phyloP scores from a whole-genome alignment of 2,888 invertebrate genomes.

The Coecobrya sp. region DNA sequence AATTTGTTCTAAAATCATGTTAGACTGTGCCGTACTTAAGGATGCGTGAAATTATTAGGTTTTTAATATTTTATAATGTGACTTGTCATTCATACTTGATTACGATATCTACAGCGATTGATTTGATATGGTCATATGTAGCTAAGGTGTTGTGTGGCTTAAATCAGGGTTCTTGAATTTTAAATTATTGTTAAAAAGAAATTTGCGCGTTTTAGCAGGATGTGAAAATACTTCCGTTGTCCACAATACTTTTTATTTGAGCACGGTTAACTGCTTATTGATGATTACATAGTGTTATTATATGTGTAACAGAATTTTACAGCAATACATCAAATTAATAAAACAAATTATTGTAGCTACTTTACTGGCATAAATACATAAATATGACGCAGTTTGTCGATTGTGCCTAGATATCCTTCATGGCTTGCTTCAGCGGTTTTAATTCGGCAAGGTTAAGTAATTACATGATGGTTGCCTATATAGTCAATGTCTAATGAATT shows the following conservation, averaged over 20 bases:
- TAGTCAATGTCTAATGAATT: not conserved
- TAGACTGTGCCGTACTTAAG: too few relatives aligned
- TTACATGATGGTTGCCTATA: not conserved
- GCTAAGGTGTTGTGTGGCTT: too few relatives aligned
- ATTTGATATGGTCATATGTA: constrained; percentile 4
- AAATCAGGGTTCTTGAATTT: too few relatives aligned
- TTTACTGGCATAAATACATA: not conserved
- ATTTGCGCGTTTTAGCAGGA: not conserved
- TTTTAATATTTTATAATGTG: not conserved
- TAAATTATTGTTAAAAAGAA: not conserved
- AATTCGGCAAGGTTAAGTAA: constrained; percentile 53
- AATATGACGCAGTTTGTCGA: not conserved
- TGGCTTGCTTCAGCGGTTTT: constrained; percentile 18
- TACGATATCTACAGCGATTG: not conserved
- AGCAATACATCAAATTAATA: too few relatives aligned
- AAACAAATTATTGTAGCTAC: too few relatives aligned
- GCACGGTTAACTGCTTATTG: not conserved
- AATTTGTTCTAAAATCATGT: too few relatives aligned
- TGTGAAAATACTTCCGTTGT: constrained; percentile 44
- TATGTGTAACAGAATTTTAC: too few relatives aligned
- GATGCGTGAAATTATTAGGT: constrained; percentile 42
- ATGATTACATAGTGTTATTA: too few relatives aligned
- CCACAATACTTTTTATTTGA: not conserved
- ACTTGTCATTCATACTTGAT: too few relatives aligned
- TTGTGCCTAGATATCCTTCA: constrained; percentile 60